Conservation (phyloP, 2,113 vertebrate species). For the Megaceryle torquata region DNA sequence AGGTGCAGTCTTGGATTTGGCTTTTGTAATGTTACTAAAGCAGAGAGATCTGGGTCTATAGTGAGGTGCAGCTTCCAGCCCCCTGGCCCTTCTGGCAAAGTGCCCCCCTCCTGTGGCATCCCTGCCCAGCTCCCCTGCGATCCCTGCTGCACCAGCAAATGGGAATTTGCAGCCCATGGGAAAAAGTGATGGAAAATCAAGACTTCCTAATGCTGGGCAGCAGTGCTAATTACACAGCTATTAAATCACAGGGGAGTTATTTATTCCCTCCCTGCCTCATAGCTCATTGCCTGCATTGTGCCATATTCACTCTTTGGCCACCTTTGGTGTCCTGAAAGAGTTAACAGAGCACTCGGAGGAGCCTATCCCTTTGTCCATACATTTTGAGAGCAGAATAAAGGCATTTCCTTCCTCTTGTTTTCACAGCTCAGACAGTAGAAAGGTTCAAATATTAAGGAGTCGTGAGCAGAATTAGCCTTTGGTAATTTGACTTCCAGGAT, state of each 20-base stretch:
- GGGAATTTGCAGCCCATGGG: background rate
- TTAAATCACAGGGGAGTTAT: background rate
- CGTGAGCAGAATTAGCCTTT: background rate
- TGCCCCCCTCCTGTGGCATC: background rate
- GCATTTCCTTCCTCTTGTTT: conserved; percentile 35
- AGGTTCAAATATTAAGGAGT: conserved; percentile 22
- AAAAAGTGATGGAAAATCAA: background rate
- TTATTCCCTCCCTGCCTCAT: background rate
- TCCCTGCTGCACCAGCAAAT: background rate
- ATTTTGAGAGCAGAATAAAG: conserved; percentile 4
- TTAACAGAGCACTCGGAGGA: background rate
- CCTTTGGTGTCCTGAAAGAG: conserved; percentile 2
- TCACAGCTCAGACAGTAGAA: background rate
- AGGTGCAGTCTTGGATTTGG: background rate
- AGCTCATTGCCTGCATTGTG: background rate
- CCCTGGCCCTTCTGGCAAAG: background rate
- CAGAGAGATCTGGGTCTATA: background rate
- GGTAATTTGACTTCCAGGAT: conserved; percentile 17
- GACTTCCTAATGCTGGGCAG: background rate
- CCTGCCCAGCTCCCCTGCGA: background rate
- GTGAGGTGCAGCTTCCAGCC: background rate
- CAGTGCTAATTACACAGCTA: background rate
- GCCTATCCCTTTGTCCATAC: background rate
- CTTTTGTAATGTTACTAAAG: background rate
- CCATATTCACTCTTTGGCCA: background rate